Evolutionary conservation across 2,888 invertebrate species (phyloP), one percentile per base, ranked within the genome.

Genomic region (Diaphora mendica): DNA sequence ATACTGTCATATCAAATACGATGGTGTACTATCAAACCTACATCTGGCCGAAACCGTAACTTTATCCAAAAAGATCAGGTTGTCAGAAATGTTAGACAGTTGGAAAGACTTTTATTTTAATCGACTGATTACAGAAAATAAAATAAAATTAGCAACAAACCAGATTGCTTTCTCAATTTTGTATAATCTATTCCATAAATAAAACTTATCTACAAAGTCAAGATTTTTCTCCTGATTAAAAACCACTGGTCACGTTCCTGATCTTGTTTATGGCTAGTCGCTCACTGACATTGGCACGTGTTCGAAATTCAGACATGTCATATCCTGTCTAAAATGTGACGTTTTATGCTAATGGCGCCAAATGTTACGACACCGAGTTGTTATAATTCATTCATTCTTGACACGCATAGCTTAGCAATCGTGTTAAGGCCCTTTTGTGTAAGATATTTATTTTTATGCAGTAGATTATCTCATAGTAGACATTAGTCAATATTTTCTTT

Each of bases 221-320:
- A 30, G 17, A 30, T 62, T 17, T 30, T 62, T 26, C 30, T 35
- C 51, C 15, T 76, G 76, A 77, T 75, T 67, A 71, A 55, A 62
- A 71, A n/a, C 51, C 9, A 66, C 84, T 75, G 71, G 81, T 85
- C 85, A 85, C 86, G 85, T 85, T 77, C 75, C 74, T 80, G 73
- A 77, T 55, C 44, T 81, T 79, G 76, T 81, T 81, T 82, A 85
- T 85, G 84, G 78, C 76, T 76, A 74, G 26, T 17, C 39, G 67
- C 69, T 65, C 80, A 77, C 72, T 84, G 86, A 85, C 86, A 79
- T 85, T 84, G 79, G 79, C 39, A 85, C 86, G 85, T 85, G 85
- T 72, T 70, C 72, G 64, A 83, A 84, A 82, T 85, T 76, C 77
- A 79, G 75, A 79, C 75, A 73, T 70, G 64, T 72, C 74, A 79